These are phyloP conservation scores for Achroia grisella DNA, from an alignment of 1,140 invertebrate species.

Conservation along the genomic window DNA sequence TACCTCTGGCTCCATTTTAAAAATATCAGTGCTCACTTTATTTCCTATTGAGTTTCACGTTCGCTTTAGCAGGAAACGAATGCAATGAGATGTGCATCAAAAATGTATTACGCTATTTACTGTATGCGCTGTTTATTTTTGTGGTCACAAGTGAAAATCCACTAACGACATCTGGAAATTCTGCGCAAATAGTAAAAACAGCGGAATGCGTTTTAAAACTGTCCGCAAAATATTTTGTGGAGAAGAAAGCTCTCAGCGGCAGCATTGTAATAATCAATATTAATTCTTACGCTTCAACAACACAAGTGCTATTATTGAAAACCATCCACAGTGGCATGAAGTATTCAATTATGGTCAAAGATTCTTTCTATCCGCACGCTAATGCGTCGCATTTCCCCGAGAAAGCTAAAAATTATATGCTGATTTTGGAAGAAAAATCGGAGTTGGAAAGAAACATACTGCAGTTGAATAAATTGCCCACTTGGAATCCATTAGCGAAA, in stretches of 20 bases:
- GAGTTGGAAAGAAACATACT: conserved; percentile 56
- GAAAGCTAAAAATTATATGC: conserved; percentile 72
- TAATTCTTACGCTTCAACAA: conserved; percentile 55
- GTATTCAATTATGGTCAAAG: conserved; percentile 70
- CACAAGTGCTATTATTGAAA: conserved; percentile 50
- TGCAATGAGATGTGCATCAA: conserved; percentile 8
- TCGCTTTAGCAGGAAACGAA: no score
- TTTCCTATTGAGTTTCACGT: background rate
- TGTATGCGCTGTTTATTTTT: conserved; percentile 6
- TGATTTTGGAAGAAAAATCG: conserved; percentile 64
- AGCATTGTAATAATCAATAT: conserved; percentile 68
- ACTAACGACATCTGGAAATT: conserved; percentile 38
- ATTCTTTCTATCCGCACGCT: conserved; percentile 57
- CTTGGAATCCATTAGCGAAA: conserved; percentile 71
- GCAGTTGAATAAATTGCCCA: conserved; percentile 61
- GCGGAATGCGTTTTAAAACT: conserved; percentile 68
- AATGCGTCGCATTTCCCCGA: conserved; percentile 72
- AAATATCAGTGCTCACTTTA: conserved; percentile 1
- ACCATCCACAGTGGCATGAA: conserved; percentile 63
- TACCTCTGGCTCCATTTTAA: conserved; percentile 2
- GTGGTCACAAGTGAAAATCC: conserved; percentile 21
- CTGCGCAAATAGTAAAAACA: conserved; percentile 42
- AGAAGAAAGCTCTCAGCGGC: conserved; percentile 66
- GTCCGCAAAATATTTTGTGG: conserved; percentile 69
- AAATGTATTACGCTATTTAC: conserved; percentile 3